Base-by-base conservation (phyloP, 1,140 invertebrate genomes). In the Leptinotarsa undecemlineata region DNA sequence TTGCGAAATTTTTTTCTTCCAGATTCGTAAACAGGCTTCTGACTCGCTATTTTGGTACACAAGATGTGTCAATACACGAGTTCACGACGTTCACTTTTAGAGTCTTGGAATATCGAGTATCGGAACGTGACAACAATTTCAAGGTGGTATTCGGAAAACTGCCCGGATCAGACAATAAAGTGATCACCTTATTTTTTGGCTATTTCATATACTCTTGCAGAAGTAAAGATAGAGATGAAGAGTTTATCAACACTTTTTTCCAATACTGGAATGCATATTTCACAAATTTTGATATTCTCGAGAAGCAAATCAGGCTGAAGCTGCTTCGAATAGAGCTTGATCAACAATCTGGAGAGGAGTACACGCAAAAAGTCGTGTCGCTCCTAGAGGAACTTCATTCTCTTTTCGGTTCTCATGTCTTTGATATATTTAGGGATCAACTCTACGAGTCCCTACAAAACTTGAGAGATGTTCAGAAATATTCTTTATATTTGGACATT, bases 311-410 rank as follows among this genome's bases (percentile, higher is more conserved):
- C 19, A 4, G 1, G 33, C 26, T 72, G 60, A 63, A 48, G 4
- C 23, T 72, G 33, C 14, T 72, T 20, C 19, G 13, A 47, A 21
- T 64, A 19, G 15, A 64, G n/a, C 6, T 42, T 21, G 62, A 72
- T 15, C 23, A 71, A 20, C 15, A 47, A 0, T 48, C 57, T 71
- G 20, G 13, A 14, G 69, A 71, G 14, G 42, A 33, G 48, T 64
- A 19, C 13, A 62, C 61, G 3, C 19, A 19, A 47, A 47, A 48
- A 20, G 57, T 64, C 2, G 60, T 72, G 8, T 47, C n/a, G 33
- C 63, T 48, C 71, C 48, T 72, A 47, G 71, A 72, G 14, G 51
- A 72, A 64, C 42, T 72, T 13, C 47, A 63, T 42, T n/a, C 14
- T 4, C 4, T 63, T 19, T 72, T 20, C 20, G 71, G 71, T 14